phyloP scores from a whole-genome alignment of 2,113 vertebrate species.

The Orthochromis indermauri region DNA sequence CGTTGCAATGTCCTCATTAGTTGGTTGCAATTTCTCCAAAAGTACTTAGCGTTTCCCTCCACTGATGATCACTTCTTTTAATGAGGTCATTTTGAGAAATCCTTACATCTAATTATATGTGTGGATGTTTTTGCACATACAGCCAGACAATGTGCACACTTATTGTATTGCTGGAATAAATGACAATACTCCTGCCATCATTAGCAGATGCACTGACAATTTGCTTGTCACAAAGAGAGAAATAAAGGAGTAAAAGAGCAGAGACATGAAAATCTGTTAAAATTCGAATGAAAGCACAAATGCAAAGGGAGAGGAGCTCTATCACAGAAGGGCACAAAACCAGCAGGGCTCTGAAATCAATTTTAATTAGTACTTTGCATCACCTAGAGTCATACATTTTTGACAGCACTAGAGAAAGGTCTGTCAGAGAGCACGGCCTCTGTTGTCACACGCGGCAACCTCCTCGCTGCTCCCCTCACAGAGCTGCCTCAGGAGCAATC shows the following conservation, averaged over 20 bases:
- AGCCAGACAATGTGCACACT: neutral
- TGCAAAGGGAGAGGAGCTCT: neutral
- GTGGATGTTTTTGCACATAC: neutral
- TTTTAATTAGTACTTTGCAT: slow-evolving; percentile 78
- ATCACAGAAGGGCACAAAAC: slow-evolving; percentile 18
- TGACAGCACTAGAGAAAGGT: slow-evolving; percentile 21
- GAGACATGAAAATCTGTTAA: neutral
- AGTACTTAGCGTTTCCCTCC: slow-evolving; percentile 30
- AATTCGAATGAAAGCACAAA: neutral
- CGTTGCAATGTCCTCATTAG: slow-evolving; percentile 34
- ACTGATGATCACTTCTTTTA: slow-evolving; percentile 50
- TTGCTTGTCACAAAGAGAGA: neutral
- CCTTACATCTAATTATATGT: neutral
- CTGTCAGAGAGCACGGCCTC: slow-evolving; percentile 31
- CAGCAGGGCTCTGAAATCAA: slow-evolving; percentile 48
- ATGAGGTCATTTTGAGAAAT: slow-evolving; percentile 55
- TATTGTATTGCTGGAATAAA: neutral
- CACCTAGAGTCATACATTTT: slow-evolving; percentile 82
- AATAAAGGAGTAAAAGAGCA: neutral
- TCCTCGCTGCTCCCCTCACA: neutral
- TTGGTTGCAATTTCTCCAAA: slow-evolving; percentile 36
- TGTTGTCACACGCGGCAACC: slow-evolving; percentile 19
- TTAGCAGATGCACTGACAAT: slow-evolving; percentile 11
- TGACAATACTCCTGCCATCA: neutral
- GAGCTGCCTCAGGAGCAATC: neutral